Base-by-base conservation (phyloP, 2,888 invertebrate species). In the Lithophane socia region DNA sequence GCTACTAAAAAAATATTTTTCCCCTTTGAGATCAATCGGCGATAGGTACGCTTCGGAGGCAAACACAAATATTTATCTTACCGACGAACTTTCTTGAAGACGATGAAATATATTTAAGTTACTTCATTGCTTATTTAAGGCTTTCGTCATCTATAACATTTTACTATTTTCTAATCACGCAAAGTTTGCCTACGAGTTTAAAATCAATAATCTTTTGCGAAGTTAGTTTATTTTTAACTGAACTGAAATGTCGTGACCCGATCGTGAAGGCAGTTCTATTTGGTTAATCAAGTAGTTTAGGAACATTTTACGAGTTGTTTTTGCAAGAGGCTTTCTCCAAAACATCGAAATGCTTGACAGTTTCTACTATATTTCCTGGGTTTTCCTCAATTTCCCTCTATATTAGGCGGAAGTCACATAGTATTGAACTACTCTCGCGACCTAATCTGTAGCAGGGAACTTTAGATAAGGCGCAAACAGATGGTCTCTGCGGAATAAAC, bases 41-140 rank as follows among this genome's bases (percentile, higher is more conserved):
- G 80, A 86, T 81, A 24, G 58, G 58, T 56, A 84, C 78, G 88
- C 82, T 86, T 80, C 83, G 87, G 49, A 88, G 87, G 88, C 88
- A 91, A 91, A 92, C 91, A 93, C 90, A 92, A 92, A 93, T 93
- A 93, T 93, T 92, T 91, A 77, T 80, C 79, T 75, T 56, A 65
- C 66, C 13, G 52, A 64, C 60, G 67, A 75, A 81, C 69, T 77
- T 75, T 73, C 64, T 61, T 42, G 63, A 72, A 69, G 71, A n/a
- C 67, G 37, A 67, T 69, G 47, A 76, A 66, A 77, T 63, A 68
- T 52, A 75, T 82, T 78, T 67, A 52, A 80, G 74, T 80, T 61
- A 83, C 60, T 64, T 47, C 24, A 70, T 73, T 73, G 67, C 76
- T 81, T 79, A 69, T 64, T 58, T 58, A 54, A 54, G 24, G n/a